These are phyloP conservation scores for Proterorhinus semilunaris DNA, from an alignment of 2,113 vertebrate species.

Conservation along the genomic window DNA sequence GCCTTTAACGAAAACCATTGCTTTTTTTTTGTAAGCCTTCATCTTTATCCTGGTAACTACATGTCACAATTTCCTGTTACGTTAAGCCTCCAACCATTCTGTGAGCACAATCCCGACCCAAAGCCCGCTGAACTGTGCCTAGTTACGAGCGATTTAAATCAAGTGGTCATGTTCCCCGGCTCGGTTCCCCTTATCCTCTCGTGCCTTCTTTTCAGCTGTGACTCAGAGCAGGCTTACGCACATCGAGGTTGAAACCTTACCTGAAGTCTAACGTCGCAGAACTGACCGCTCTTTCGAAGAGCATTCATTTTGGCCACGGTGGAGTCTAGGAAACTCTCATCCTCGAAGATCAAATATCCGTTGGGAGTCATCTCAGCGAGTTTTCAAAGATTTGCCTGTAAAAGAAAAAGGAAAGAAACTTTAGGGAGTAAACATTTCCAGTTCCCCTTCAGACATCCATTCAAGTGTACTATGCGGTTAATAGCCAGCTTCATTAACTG, in stretches of 20 bases:
- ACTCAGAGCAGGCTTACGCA: accelerated
- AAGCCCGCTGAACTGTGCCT: not conserved
- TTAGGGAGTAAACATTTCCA: not conserved
- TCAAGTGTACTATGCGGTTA: constrained; percentile 11
- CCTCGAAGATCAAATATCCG: constrained; percentile 97
- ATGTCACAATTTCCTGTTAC: constrained; percentile 4
- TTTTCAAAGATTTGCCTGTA: constrained; percentile 49
- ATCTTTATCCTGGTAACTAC: not conserved
- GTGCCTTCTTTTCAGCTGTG: not conserved
- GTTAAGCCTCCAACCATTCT: not conserved
- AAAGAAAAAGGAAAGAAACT: not conserved
- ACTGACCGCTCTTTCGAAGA: constrained; percentile 97
- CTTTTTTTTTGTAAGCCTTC: not conserved
- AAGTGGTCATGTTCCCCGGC: not conserved
- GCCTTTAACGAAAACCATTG: not conserved
- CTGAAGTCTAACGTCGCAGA: constrained; percentile 98
- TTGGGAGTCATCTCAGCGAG: constrained; percentile 92
- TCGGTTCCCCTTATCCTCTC: not conserved
- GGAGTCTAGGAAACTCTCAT: constrained; percentile 96
- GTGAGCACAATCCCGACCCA: not conserved
- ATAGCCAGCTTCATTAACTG: constrained; percentile 28
- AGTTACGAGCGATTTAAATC: not conserved
- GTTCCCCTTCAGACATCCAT: not conserved
- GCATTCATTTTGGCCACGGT: constrained; percentile 99
- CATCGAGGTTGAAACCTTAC: constrained; percentile 64